These are phyloP conservation scores for Pyrrhosoma nymphula DNA, from an alignment of 2,888 invertebrate species.

Conservation along the genomic window DNA sequence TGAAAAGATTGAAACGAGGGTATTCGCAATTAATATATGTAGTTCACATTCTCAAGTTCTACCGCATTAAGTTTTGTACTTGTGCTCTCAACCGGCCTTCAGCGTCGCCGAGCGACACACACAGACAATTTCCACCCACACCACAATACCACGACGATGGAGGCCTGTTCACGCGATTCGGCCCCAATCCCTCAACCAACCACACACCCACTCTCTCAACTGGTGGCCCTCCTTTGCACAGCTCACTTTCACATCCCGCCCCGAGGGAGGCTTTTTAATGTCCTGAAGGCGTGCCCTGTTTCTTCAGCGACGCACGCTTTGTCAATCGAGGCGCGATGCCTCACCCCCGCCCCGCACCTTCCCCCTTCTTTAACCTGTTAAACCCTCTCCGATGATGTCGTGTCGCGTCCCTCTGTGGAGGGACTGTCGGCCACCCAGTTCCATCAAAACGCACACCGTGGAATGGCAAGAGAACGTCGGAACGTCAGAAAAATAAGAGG, in stretches of 20 bases:
- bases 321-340: background rate
- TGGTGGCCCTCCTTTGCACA: background rate
- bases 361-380: background rate
- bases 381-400: background rate
- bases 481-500: too few species aligned
- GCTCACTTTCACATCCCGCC: constrained; percentile 3
- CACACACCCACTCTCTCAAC: background rate
- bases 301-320: constrained; percentile 16
- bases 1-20: too few species aligned
- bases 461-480: too few species aligned
- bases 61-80: too few species aligned
- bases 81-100: too few species aligned
- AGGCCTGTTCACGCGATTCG: background rate
- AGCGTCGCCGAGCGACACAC: too few species aligned
- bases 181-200: background rate
- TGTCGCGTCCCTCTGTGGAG: too few species aligned
- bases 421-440: background rate
- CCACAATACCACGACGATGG: background rate
- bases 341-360: background rate
- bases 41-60: too few species aligned
- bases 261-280: background rate
- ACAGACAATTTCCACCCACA: background rate
- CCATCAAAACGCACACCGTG: background rate
- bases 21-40: too few species aligned
- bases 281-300: constrained; percentile 12